Base-by-base conservation (phyloP, 2,113 vertebrate genomes). In the Anseranas semipalmata region DNA sequence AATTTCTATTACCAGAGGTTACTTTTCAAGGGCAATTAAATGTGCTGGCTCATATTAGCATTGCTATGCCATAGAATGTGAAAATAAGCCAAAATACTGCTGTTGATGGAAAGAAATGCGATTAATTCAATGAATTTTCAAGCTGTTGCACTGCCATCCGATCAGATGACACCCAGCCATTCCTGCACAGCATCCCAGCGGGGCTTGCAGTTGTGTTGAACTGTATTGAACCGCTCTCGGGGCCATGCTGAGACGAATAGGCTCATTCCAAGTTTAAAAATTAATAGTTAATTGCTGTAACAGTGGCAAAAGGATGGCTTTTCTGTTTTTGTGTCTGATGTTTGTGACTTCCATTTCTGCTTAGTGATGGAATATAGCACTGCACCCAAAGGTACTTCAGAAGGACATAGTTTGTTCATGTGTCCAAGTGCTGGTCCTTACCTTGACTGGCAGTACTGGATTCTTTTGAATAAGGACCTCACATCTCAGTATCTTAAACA, bases 21-120 rank as follows among this genome's bases (percentile, higher is more conserved):
- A 46, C 43, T 65, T 28, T 91, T 92, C 82, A 90, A 96, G 85
- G 88, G 12, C 46, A 95, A 89, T 68, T 88, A 88, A 89, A 92
- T 53, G 12, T 93, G 25, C 75, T 91, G 43, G 56, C 28, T 86
- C 48, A 48, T 71, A 80, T 71, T 78, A 43, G 46, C 58, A 28
- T 46, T 56, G 17, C 15, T 79, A 22, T 68, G 59, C 39, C 41
- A 73, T 24, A 74, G 20, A 25, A 87, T 46, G 25, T 55, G 13
- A 67, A 76, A 90, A 83, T 60, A 83, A 83, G 5, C 27, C 9
- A 59, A 79, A 91, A 92, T 5, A 0, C 7, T 74, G 6, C 3
- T 94, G 71, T 66, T 30, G 50, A 67, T 70, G 22, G 13, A 62
- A 90, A 87, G 8, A 2, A 37, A 33, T 10, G 0, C 7, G 91